Evolutionary conservation across 2,888 invertebrate genomes (phyloP).

Genomic region (Smittia sp.): DNA sequence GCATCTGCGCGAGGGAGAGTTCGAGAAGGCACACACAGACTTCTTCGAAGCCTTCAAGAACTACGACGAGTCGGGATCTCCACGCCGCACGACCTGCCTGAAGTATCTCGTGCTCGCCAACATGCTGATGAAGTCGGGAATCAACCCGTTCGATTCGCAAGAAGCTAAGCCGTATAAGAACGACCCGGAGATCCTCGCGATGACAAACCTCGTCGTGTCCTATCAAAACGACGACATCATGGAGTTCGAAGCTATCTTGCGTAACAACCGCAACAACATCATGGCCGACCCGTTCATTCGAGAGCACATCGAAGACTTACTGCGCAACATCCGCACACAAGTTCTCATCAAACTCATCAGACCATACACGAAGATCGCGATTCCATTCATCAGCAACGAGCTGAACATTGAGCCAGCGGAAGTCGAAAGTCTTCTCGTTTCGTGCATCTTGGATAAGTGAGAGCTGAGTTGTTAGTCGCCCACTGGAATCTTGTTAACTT

Average conservation of each 20-base stretch:
- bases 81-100: constrained; percentile 91
- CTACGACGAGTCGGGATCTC: constrained; percentile 98
- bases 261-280: constrained; percentile 89
- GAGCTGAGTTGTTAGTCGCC: constrained; percentile 46
- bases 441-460: constrained; percentile 96
- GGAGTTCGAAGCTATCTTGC: constrained; percentile 94
- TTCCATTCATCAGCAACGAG: constrained; percentile 95
- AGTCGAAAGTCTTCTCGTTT: constrained; percentile 93
- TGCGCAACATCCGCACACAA: constrained; percentile 94
- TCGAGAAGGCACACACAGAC: constrained; percentile 98
- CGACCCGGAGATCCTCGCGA: constrained; percentile 97
- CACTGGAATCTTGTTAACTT: constrained; percentile 34
- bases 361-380: constrained; percentile 96
- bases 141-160: constrained; percentile 99
- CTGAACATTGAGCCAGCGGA: constrained; percentile 90
- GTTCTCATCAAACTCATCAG: constrained; percentile 95
- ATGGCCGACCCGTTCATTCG: constrained; percentile 99
- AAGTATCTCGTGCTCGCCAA: constrained; percentile 98
- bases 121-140: constrained; percentile 99
- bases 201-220: constrained; percentile 96
- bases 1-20: constrained; percentile 98
- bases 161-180: constrained; percentile 99
- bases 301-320: constrained; percentile 96
- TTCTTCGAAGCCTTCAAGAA: constrained; percentile 99
- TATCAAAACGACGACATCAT: constrained; percentile 99